Base-by-base conservation (phyloP, 2,113 vertebrate genomes). In the Butorides virescens region DNA sequence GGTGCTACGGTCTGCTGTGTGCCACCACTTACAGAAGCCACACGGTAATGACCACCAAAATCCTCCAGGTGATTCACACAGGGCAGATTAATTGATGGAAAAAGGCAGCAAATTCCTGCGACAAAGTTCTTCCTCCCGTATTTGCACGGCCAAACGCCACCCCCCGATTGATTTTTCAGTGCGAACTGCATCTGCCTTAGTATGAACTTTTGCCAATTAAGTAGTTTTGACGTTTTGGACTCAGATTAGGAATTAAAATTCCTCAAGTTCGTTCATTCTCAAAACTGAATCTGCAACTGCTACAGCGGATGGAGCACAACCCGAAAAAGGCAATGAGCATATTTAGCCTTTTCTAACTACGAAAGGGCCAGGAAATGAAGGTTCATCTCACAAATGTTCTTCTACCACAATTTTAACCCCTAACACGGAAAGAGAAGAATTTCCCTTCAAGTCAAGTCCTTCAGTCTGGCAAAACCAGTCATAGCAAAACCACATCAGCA, bases 251-350 rank as follows among this genome's bases (percentile, higher is more conserved):
- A 58, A 61, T 80, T 72, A 58, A 44, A 67, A 71, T 68, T 81
- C 58, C 73, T 67, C 37, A 15, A 19, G 3, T 58, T 30, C 53
- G 32, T 52, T 80, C 30, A 47, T 36, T 67, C 78, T 80, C 44
- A 37, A 62, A 90, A 62, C 14, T 2, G 7, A 79, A 72, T 44
- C 47, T 75, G 13, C 47, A 70, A 62, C 34, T 44, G 34, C 26
- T 74, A 44, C 34, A 76, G 34, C 1, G 0, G 30, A 27, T 10
- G 14, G 26, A 50, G 32, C 13, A 29, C 2, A 10, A 56, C 32
- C 50, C 0, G 0, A 18, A 22, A 66, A 37, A 46, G 29, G 11
- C 10, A 9, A 30, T 32, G 12, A 67, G 56, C 18, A 2, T 10
- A 23, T n/a, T 67, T 26, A 46, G 37, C 71, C 36, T 67, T 26